These are phyloP conservation scores for Troides helena DNA, from an alignment of 2,888 invertebrate species.

Conservation along the genomic window DNA sequence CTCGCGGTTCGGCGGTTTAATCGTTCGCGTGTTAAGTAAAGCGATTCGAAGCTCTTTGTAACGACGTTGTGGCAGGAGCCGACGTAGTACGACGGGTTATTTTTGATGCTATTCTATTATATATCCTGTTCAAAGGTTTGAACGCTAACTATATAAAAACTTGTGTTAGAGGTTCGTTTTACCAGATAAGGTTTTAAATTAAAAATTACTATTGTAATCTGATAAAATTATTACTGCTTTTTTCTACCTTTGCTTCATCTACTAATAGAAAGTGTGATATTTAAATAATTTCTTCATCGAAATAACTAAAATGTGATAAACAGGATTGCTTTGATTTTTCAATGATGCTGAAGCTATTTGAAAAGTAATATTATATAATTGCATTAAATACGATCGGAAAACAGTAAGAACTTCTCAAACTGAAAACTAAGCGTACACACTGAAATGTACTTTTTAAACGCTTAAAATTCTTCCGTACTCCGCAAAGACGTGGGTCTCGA, in stretches of 20 bases:
- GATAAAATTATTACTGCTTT: no score
- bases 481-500: slow-evolving; percentile 52
- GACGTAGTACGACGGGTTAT: no score
- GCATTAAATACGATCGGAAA: background rate
- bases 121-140: no score
- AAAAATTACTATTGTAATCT: no score
- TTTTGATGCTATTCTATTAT: no score
- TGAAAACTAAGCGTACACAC: background rate
- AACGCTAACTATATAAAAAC: no score
- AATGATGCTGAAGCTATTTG: background rate
- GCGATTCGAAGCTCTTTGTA: slow-evolving; percentile 13
- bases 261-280: no score
- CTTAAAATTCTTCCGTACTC: slow-evolving; percentile 63
- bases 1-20: slow-evolving; percentile 36
- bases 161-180: no score
- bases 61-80: no score
- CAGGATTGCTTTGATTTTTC: background rate
- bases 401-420: background rate
- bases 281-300: no score
- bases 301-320: background rate
- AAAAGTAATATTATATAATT: background rate
- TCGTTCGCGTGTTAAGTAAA: slow-evolving; percentile 27
- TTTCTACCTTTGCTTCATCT: no score
- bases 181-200: no score
- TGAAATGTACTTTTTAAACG: slow-evolving; percentile 32